Base-by-base conservation (phyloP, 2,888 invertebrate genomes). In the Baccha elongata region DNA sequence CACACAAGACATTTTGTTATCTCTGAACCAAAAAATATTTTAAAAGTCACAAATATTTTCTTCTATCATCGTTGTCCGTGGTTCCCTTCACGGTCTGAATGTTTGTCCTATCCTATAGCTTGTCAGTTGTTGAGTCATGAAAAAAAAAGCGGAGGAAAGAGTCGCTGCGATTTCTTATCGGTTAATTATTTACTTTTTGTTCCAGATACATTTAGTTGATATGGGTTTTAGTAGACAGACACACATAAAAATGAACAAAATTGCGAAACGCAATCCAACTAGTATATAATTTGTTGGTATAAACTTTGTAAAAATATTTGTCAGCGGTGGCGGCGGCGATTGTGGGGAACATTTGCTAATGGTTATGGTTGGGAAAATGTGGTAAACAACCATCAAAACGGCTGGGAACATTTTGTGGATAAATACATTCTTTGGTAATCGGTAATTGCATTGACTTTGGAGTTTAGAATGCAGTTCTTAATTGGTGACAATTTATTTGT, bases 111-210 rank as follows among this genome's bases (percentile, higher is more conserved):
- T 37, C 3, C 37, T 3, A 37, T 37, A 10, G 7, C 6, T 44
- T 60, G 42, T n/a, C 7, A 32, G 40, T 48, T 53, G n/a, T n/a
- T 37, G 67, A 67, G 48, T 55, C 64, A 40, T 42, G n/a, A 15
- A 35, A 29, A 1, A 3, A 13, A 44, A 42, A 23, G 21, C 8
- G 69, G 8, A 4, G n/a, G 40, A 23, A 37, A 46, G 26, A 29
- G 55, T 46, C 69, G 35, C 65, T 32, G 75, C 46, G 76, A 71
- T 78, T 78, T 71, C 55, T 78, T 78, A 78, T 71, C 76, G 64
- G 21, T 50, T 71, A 64, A 78, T 78, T 78, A 71, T 78, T 78
- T 78, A 65, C 71, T 78, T 78, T 60, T 78, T 55, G 76, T 71
- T 78, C 71, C 55, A 78, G 55, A 78, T 78, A 71, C 55, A 64